phyloP scores from a whole-genome alignment of 2,797 vertebrate genomes.

The Myoxocephalus aenaeus region DNA sequence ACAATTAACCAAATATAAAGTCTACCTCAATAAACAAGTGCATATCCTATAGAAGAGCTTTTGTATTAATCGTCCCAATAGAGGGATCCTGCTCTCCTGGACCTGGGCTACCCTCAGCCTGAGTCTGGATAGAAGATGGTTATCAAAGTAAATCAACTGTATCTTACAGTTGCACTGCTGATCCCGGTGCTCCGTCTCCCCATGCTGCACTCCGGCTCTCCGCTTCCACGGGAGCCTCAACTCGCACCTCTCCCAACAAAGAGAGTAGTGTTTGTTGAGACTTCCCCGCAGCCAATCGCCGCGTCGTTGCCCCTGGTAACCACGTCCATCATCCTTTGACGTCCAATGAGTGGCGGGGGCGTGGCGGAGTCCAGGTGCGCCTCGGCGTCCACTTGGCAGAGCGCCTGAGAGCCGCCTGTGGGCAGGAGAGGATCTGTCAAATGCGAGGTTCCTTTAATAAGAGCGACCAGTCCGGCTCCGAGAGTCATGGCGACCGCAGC shows the following conservation, averaged over 20 bases:
- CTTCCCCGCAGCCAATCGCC: conserved; percentile 83
- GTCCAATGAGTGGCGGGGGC: conserved; percentile 88
- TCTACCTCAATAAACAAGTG: conserved; percentile 6
- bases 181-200: conserved; percentile 78
- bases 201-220: conserved; percentile 80
- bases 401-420: conserved; percentile 87
- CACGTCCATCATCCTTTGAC: conserved; percentile 88
- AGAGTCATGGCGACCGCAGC: conserved; percentile 99
- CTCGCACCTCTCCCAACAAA: conserved; percentile 79
- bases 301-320: conserved; percentile 87
- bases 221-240: conserved; percentile 79
- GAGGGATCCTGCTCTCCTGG: conserved; percentile 28
- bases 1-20: conserved; percentile 4
- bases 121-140: conserved; percentile 51
- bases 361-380: conserved; percentile 89
- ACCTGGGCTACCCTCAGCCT: conserved; percentile 46
- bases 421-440: conserved; percentile 96
- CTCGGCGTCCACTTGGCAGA: conserved; percentile 88
- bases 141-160: conserved; percentile 76
- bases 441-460: conserved; percentile 93
- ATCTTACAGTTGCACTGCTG: conserved; percentile 79
- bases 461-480: conserved; percentile 94
- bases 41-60: conserved; percentile 7
- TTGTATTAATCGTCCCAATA: conserved; percentile 1
- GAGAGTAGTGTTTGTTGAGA: conserved; percentile 80